A percentile compares a stretch with the other conserved stretches of the same genome.
Evolutionary conservation across 1,140 invertebrate species (phyloP).

Genomic region (Drosophila ficusphila): DNA sequence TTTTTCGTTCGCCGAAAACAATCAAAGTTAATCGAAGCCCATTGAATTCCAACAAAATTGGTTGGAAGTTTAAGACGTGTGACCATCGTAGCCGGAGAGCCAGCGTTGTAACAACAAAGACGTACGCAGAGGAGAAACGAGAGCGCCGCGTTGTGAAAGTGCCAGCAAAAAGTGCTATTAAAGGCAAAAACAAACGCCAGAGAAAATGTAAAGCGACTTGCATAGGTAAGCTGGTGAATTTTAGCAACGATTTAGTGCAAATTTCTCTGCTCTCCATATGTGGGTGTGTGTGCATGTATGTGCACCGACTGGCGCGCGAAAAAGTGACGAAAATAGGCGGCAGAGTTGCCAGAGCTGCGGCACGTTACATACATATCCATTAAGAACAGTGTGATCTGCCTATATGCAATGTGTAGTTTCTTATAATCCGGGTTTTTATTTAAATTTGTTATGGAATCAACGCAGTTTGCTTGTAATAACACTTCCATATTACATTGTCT

Average conservation of each 20-base stretch:
- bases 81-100: not conserved
- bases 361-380: not conserved
- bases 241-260: not conserved
- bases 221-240: slow-evolving; percentile 16
- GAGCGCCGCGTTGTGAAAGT: slow-evolving; percentile 39
- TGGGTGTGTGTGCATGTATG: slow-evolving; percentile 25
- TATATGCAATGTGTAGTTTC: not conserved
- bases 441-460: not conserved
- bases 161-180: slow-evolving; percentile 14
- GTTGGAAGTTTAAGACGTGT: not conserved
- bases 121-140: not conserved
- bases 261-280: slow-evolving; percentile 4
- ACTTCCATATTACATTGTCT: too few relatives aligned
- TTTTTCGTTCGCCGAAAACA: not conserved
- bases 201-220: slow-evolving; percentile 44
- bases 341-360: slow-evolving; percentile 62
- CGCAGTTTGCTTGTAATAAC: not conserved
- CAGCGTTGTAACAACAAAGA: not conserved
- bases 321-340: slow-evolving; percentile 78
- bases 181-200: slow-evolving; percentile 14
- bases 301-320: slow-evolving; percentile 64
- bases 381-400: not conserved
- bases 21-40: too few relatives aligned
- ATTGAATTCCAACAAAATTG: not conserved
- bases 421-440: not conserved